Conservation (phyloP, 2,113 vertebrate species). For the Hiodon tergisus region DNA sequence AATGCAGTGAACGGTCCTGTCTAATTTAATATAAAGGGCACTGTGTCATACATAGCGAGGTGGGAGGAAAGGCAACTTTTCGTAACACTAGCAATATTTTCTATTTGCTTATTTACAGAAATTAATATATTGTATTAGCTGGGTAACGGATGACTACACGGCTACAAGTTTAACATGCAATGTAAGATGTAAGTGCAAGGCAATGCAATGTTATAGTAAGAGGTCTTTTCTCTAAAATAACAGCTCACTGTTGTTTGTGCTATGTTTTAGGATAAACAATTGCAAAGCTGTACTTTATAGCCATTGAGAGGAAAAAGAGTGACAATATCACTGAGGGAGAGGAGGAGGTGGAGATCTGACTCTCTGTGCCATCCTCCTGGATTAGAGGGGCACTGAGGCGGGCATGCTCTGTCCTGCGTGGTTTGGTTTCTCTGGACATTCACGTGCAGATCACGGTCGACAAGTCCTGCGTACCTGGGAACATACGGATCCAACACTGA, state of each 20-base stretch:
- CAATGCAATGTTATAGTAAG: too few relatives aligned
- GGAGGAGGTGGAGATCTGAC: constrained; percentile 2
- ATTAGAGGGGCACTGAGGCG: constrained; percentile 2
- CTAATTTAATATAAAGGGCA: too few relatives aligned
- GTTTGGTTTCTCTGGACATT: constrained; percentile 1
- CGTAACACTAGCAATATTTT: neutral
- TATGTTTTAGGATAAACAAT: neutral
- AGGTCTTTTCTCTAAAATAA: too few relatives aligned
- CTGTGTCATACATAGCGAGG: too few relatives aligned
- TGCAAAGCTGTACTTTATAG: neutral
- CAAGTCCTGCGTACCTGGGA: neutral
- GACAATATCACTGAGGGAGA: neutral
- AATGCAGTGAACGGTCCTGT: too few relatives aligned
- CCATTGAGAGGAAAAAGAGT: neutral
- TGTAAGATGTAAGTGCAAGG: too few relatives aligned
- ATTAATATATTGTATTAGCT: too few relatives aligned
- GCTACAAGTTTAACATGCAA: too few relatives aligned
- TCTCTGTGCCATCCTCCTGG: neutral
- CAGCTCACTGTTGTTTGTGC: neutral
- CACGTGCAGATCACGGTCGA: constrained; percentile 7
- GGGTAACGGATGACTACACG: too few relatives aligned
- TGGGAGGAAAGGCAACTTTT: too few relatives aligned
- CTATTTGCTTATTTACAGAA: too few relatives aligned
- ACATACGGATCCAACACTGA: neutral
- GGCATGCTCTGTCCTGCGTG: neutral